A percentile compares a stretch with the other conserved stretches of the same genome.
Evolutionary conservation across 92 coral and sea anemone species (phyloP).

Genomic region (Hydrozoanthus gracilis): DNA sequence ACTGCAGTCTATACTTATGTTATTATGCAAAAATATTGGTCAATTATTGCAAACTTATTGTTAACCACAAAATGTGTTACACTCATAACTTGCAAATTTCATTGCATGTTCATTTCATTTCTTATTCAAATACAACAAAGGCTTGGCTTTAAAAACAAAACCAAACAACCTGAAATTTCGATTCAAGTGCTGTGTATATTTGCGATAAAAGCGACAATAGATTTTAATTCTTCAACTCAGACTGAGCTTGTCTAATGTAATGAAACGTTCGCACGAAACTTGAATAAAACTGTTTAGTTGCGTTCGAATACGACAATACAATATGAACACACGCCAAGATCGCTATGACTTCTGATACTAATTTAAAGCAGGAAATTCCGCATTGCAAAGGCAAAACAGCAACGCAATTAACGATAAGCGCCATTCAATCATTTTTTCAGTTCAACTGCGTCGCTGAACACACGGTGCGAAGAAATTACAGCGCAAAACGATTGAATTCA

Average conservation of each 20-base stretch:
- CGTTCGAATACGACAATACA: background rate
- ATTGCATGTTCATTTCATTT: background rate
- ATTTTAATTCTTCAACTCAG: background rate
- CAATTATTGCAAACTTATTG: background rate
- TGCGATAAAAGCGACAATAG: background rate
- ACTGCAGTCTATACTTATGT: background rate
- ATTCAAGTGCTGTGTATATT: background rate
- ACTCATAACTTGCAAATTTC: background rate
- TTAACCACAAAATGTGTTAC: background rate
- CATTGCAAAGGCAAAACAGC: constrained; percentile 4
- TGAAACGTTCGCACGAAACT: background rate
- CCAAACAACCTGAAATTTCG: background rate
- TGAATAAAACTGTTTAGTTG: background rate
- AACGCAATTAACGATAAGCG: background rate
- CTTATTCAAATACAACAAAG: background rate
- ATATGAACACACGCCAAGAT: background rate
- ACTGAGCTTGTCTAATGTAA: background rate
- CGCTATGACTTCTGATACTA: background rate
- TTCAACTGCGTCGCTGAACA: background rate
- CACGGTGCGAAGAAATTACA: background rate
- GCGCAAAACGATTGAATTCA: constrained; percentile 11
- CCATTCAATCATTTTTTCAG: background rate
- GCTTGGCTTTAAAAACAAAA: background rate
- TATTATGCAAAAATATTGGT: background rate
- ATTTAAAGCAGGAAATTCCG: background rate